phyloP scores from a whole-genome alignment of 1,140 invertebrate species.

The Copidosoma floridanum region DNA sequence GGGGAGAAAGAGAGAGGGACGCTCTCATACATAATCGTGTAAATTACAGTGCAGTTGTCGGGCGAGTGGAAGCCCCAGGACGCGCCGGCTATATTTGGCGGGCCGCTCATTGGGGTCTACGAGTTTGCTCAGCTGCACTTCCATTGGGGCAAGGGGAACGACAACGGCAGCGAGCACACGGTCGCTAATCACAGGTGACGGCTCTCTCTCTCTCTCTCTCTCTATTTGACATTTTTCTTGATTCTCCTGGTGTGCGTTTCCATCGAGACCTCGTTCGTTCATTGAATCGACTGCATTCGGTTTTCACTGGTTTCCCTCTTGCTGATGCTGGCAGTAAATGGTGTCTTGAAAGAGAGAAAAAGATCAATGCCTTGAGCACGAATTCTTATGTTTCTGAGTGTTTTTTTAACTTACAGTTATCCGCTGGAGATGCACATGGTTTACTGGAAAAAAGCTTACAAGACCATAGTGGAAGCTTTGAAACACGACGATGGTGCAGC shows the following conservation, averaged over 20 bases:
- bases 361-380: no score
- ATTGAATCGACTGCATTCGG: no score
- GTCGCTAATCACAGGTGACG: conserved; percentile 63
- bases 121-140: conserved; percentile 76
- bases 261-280: no score
- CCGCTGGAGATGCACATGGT: conserved; percentile 52
- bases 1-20: no score
- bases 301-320: no score
- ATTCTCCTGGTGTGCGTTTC: no score
- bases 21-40: no score
- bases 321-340: no score
- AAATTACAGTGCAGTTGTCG: conserved; percentile 54
- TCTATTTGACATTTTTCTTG: no score
- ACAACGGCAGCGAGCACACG: conserved; percentile 79
- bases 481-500: conserved; percentile 44
- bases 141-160: conserved; percentile 73
- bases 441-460: conserved; percentile 44
- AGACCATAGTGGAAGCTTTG: conserved; percentile 37
- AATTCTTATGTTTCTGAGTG: no score
- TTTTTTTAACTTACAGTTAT: conserved; percentile 36
- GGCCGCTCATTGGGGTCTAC: conserved; percentile 68
- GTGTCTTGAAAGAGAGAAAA: no score
- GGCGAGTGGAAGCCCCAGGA: conserved; percentile 53
- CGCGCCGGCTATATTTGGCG: conserved; percentile 60
- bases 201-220: no score